Conservation (phyloP, 2,113 vertebrate species). For the Pollachius pollachius region DNA sequence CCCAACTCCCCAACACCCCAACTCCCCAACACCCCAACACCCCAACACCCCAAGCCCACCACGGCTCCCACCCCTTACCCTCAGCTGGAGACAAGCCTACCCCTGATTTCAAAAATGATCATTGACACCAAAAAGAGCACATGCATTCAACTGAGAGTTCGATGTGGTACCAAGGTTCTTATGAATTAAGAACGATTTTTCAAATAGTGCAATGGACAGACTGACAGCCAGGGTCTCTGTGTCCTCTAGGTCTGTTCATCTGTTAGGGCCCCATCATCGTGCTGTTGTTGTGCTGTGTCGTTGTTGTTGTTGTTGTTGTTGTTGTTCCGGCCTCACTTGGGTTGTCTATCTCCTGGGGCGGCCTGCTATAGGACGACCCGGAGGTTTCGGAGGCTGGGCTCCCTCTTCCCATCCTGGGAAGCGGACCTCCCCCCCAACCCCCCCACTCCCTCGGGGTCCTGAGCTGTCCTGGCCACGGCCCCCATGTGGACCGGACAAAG, state of each 20-base stretch:
- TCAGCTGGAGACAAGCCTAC: no score
- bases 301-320: no score
- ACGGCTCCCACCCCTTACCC: background rate
- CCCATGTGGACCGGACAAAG: conserved; percentile 70
- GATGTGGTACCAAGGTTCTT: background rate
- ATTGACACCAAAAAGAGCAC: no score
- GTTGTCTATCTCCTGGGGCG: background rate
- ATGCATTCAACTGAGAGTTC: no score
- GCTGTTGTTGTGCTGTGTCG: background rate
- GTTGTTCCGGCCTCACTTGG: background rate
- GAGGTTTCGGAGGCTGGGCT: background rate
- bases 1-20: background rate
- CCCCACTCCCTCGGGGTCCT: conserved; percentile 49
- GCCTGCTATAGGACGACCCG: background rate
- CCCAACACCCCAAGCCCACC: background rate
- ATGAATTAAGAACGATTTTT: no score
- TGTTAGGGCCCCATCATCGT: background rate
- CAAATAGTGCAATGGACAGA: background rate
- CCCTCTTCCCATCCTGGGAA: background rate
- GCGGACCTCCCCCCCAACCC: background rate
- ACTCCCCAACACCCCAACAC: background rate
- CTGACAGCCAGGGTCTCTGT: background rate
- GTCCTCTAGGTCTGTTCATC: background rate
- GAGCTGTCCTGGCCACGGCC: conserved; percentile 69
- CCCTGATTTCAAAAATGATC: no score